Evolutionary conservation across 2,113 vertebrate species (phyloP), one percentile per base, ranked within the genome.

Genomic region (Cyanocitta stelleri): DNA sequence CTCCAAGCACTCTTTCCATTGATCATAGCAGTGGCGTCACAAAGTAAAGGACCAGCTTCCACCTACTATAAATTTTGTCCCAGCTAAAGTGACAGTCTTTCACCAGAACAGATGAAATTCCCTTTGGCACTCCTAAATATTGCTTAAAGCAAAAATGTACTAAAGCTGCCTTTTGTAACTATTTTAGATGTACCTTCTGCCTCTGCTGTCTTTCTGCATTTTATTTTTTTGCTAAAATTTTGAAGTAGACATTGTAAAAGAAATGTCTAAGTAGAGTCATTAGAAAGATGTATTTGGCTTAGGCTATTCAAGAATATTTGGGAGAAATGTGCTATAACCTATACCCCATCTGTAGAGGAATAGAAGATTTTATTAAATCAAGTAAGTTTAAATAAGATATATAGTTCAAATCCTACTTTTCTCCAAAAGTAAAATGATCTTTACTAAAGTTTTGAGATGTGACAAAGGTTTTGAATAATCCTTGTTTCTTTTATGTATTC

Each of bases 1-100:
- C 96, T 97, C 96, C 96, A 95, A 96, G 82, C 95, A 93, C 92
- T 92, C 85, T 95, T 96, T 96, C 84, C 93, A 97, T 97, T 96
- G 85, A 94, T 97, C 97, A 96, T 93, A 97, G 89, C 97, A 98
- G 97, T 97, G 97, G 97, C 97, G 97, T 98, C 97, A 98, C 97
- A 96, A 91, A 97, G 49, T 96, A 72, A 92, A 96, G 73, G 78
- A 54, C 61, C 29, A 71, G 43, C 58, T 75, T 66, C 56, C 39
- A 80, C 33, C 66, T 32, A 9, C 19, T 48, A 15, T 51, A 75
- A 96, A 89, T 83, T 93, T 85, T 78, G 18, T 74, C 37, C 2
- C 6, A 82, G 55, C 54, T 92, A 13, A 80, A 94, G 63, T 76
- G 81, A 26, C 43, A 72, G n/a, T 75, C 37, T 94, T 87, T 94